These are phyloP conservation scores for Phaethornis superciliosus DNA, from an alignment of 2,113 vertebrate species.

Conservation along the genomic window DNA sequence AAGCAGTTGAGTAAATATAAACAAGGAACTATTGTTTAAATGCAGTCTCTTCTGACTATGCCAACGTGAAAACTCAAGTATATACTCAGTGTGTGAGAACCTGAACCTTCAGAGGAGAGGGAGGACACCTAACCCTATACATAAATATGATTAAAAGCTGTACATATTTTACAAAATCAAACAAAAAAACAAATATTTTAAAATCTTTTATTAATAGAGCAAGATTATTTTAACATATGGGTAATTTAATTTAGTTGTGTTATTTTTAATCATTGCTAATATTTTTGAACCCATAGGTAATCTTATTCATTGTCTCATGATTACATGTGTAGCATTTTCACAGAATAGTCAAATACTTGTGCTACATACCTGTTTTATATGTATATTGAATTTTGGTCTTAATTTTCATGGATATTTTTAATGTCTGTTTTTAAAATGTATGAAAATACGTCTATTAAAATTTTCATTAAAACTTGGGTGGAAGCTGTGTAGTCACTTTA, in stretches of 20 bases:
- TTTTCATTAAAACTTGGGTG: background rate
- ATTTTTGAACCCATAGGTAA: background rate
- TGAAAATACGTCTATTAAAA: background rate
- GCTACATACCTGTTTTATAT: background rate
- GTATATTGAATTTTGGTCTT: background rate
- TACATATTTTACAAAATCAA: background rate
- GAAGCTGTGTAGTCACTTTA: background rate
- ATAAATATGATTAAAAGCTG: background rate
- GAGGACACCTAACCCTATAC: background rate
- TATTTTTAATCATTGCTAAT: background rate
- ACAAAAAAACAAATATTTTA: background rate
- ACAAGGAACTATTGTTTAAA: background rate
- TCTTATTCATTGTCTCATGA: background rate
- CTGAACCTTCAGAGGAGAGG: background rate
- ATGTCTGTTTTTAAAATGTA: background rate
- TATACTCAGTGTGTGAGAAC: background rate
- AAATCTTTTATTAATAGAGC: background rate
- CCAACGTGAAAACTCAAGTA: background rate
- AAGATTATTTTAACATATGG: background rate
- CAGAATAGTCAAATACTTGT: background rate
- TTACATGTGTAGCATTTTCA: background rate
- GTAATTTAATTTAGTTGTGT: background rate
- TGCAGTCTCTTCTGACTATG: background rate
- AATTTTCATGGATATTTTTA: background rate
- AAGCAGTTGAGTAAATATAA: background rate